A percentile compares a stretch with the other conserved stretches of the same genome.
Evolutionary conservation across 2,888 invertebrate genomes (phyloP).

Genomic region (Villa cingulata): DNA sequence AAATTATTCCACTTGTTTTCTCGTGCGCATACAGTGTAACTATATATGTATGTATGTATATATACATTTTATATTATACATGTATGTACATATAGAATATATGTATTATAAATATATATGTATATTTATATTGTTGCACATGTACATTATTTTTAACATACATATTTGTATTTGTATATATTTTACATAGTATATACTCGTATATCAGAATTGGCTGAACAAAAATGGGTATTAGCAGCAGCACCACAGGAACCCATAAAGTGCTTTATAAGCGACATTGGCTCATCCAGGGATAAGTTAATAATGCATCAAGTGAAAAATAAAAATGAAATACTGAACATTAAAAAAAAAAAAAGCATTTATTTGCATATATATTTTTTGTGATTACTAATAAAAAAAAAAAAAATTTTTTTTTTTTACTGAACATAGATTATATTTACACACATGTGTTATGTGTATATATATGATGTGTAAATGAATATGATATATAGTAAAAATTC

Average conservation of each 20-base stretch:
- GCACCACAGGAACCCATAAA: background rate
- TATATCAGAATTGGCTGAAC: background rate
- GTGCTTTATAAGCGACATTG: background rate
- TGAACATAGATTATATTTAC: no score
- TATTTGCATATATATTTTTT: no score
- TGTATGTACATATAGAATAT: background rate
- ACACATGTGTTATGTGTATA: no score
- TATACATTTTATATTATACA: background rate
- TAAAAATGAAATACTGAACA: no score
- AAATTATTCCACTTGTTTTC: slow-evolving; percentile 14
- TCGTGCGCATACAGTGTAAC: background rate
- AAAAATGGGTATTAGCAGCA: background rate
- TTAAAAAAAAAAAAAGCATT: no score
- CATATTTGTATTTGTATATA: background rate
- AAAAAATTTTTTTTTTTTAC: no score
- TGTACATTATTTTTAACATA: background rate
- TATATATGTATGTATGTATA: no score
- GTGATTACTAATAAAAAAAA: no score
- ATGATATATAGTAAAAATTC: no score
- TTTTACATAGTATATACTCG: background rate
- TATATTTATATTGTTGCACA: background rate
- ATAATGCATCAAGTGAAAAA: background rate
- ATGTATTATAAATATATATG: no score
- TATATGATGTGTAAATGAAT: no score
- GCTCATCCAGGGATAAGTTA: background rate